Evolutionary conservation across 2,113 vertebrate species (phyloP), one percentile per base, ranked within the genome.

Genomic region (Prunella himalayana): DNA sequence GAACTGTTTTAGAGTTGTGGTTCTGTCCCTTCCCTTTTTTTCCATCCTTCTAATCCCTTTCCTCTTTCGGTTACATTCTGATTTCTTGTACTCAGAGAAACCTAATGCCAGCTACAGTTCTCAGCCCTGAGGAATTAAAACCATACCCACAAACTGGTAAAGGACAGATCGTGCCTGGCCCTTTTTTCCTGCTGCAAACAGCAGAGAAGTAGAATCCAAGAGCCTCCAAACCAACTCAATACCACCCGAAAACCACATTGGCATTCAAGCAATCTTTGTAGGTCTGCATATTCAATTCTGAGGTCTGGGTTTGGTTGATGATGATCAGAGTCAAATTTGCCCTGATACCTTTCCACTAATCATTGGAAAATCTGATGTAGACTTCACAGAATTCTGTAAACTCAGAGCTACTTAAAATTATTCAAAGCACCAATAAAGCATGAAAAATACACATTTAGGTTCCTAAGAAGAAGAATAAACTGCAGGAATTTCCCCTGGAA

Each of bases 11-110:
- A 47, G 63, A 44, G 50, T 39, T 93, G 90, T 68, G 93, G 71
- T 83, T 94, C n/a, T 61, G 37, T 81, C 75, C n/a, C 35, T 83
- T 89, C 66, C 57, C 33, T 69, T 92, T 95, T 93, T 93, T 93
- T 88, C 71, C 51, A 82, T 92, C 44, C 15, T 82, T 53, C 57
- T 80, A 92, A 88, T 91, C 60, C 57, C 78, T 70, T 75, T 69
- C 42, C 90, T 71, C 30, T 90, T 94, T 90, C 27, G 7, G 73
- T 79, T 93, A 66, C 3, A 3, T 91, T 88, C 70, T 73, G 63
- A 87, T 88, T 92, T 96, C 61, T 75, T 93, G 28, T 19, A 63
- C 28, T 61, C 28, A 61, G 60, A 72, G 49, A 45, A 75, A 64
- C 47, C 15, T 81, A 78, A 86, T 77, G 64, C 45, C 54, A 91